Conservation (phyloP, 1,140 invertebrate species). For the Lithobius niger region DNA sequence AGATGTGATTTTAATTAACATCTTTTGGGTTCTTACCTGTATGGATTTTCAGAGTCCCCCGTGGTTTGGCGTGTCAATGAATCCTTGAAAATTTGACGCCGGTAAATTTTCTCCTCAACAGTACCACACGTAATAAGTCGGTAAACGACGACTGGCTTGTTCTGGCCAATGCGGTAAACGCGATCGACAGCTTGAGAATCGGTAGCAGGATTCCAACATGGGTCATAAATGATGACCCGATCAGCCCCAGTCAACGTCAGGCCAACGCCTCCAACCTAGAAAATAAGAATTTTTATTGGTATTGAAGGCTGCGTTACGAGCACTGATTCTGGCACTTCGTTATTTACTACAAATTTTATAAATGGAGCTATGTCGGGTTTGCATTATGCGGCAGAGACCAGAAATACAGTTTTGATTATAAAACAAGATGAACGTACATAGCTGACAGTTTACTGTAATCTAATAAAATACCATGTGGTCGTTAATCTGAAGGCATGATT, state of each 20-base stretch:
- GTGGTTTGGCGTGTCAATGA: background rate
- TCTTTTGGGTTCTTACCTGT: background rate
- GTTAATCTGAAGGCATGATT: too few relatives aligned
- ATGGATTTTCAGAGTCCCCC: background rate
- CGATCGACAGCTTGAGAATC: conserved; percentile 40
- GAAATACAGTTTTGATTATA: too few relatives aligned
- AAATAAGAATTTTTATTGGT: too few relatives aligned
- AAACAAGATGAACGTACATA: too few relatives aligned
- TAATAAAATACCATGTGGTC: too few relatives aligned
- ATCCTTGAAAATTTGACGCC: conserved; percentile 19
- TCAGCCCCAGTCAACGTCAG: conserved; percentile 38
- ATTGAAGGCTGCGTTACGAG: too few relatives aligned
- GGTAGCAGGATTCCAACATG: conserved; percentile 39
- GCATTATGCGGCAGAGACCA: too few relatives aligned
- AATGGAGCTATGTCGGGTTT: too few relatives aligned
- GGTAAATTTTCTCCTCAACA: conserved; percentile 38
- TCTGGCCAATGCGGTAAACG: conserved; percentile 37
- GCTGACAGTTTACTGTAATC: too few relatives aligned
- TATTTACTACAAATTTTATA: too few relatives aligned
- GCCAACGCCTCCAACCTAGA: conserved; percentile 38
- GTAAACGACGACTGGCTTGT: conserved; percentile 37
- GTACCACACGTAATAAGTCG: conserved; percentile 37
- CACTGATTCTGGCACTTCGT: too few relatives aligned
- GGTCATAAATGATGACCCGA: conserved; percentile 38
- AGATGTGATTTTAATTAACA: too few relatives aligned